A percentile compares a stretch with the other conserved stretches of the same genome.
These are phyloP conservation scores for Megaceryle alcyon DNA, from an alignment of 2,797 vertebrate genomes.

Conservation along the genomic window DNA sequence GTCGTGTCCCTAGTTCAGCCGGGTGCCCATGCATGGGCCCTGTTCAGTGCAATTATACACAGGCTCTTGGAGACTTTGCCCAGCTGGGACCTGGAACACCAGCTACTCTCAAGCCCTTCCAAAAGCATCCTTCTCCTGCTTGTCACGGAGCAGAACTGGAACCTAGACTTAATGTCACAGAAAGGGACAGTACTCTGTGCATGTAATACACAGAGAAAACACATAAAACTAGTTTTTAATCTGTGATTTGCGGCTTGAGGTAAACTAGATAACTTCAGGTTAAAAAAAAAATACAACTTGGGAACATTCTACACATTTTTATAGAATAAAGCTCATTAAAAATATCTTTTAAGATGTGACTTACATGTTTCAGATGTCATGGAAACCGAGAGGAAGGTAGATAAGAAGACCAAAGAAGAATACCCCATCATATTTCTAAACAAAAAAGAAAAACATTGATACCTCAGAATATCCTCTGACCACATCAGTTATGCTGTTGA, in stretches of 20 bases:
- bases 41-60: not conserved
- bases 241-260: not conserved
- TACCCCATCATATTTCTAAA: not conserved
- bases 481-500: not conserved
- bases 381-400: not conserved
- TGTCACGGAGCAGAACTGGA: not conserved
- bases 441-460: not conserved
- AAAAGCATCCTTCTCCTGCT: not conserved
- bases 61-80: not conserved
- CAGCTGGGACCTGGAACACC: not conserved
- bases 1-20: not conserved
- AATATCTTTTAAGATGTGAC: not conserved
- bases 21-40: fast-evolving
- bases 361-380: slow-evolving; percentile 39
- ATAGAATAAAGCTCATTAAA: not conserved
- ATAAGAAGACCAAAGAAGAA: slow-evolving; percentile 14
- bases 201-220: not conserved
- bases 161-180: not conserved
- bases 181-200: not conserved
- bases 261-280: not conserved
- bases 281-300: not conserved
- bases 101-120: not conserved
- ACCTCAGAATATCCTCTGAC: not conserved
- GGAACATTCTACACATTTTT: not conserved
- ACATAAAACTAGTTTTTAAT: not conserved